These are phyloP conservation scores for Tetragnatha montana DNA, from an alignment of 2,888 invertebrate genomes.

Conservation along the genomic window DNA sequence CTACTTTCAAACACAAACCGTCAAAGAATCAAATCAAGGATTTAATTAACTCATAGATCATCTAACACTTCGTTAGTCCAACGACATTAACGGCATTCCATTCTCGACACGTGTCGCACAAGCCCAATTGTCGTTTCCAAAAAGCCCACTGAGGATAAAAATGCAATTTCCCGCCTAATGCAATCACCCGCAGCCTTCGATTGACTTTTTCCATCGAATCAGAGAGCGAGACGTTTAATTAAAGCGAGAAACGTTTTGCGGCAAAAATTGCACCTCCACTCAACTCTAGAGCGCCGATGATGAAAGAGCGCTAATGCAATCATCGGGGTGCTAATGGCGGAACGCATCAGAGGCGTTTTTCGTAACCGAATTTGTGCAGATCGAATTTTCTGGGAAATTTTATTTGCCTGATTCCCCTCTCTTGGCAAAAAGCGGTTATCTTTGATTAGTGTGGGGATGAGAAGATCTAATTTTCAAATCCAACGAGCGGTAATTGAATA, in stretches of 20 bases:
- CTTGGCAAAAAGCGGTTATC: background rate
- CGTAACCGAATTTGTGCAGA: slow-evolving; percentile 10
- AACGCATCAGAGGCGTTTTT: slow-evolving; percentile 61
- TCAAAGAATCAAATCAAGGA: too few relatives aligned
- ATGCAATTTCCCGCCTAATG: too few relatives aligned
- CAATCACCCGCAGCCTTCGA: too few relatives aligned
- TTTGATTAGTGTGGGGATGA: background rate
- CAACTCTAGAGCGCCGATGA: slow-evolving; percentile 3
- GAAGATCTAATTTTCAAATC: too few relatives aligned
- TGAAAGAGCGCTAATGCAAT: slow-evolving; percentile 40
- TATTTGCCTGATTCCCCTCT: background rate
- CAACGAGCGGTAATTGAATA: too few relatives aligned
- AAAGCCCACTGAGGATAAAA: too few relatives aligned
- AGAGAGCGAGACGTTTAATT: background rate
- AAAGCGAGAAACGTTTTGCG: background rate
- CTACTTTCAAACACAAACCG: too few relatives aligned
- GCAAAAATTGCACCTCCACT: background rate
- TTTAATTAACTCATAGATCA: too few relatives aligned
- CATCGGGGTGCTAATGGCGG: slow-evolving; percentile 57
- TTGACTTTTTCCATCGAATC: background rate
- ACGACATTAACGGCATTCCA: too few relatives aligned
- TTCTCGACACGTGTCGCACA: too few relatives aligned
- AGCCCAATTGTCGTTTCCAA: too few relatives aligned
- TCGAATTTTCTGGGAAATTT: background rate
- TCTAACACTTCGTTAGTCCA: too few relatives aligned